Evolutionary conservation across 2,888 invertebrate genomes (phyloP).

Genomic region (Pinctada fucata): DNA sequence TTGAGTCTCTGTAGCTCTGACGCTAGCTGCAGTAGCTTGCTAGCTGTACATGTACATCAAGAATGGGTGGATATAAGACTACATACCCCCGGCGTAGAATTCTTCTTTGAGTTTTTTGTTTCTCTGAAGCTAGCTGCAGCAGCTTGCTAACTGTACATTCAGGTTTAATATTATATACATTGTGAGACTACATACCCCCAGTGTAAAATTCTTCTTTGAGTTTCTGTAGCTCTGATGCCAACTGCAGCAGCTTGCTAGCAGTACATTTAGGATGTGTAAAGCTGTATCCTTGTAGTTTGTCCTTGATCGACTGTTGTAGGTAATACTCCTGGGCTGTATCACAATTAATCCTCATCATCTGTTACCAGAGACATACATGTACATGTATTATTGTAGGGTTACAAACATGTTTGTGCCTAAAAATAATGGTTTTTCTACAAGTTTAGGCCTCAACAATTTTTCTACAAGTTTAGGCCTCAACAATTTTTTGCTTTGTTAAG

Average conservation of each 20-base stretch:
- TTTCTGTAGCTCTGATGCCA: slow-evolving; percentile 90
- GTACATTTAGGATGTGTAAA: slow-evolving; percentile 88
- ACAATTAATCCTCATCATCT: slow-evolving; percentile 77
- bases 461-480: no score
- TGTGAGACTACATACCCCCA: slow-evolving; percentile 27
- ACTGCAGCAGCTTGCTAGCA: slow-evolving; percentile 89
- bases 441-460: no score
- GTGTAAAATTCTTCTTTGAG: slow-evolving; percentile 87
- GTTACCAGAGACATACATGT: not conserved
- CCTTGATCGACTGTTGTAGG: slow-evolving; percentile 83
- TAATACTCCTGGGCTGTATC: slow-evolving; percentile 78
- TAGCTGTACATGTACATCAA: slow-evolving; percentile 92
- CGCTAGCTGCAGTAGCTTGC: slow-evolving; percentile 89
- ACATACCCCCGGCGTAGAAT: slow-evolving; percentile 76
- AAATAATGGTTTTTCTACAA: no score
- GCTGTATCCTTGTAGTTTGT: slow-evolving; percentile 88
- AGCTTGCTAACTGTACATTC: slow-evolving; percentile 83
- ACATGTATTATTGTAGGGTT: no score
- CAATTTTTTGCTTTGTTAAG: no score
- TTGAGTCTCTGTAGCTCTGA: slow-evolving; percentile 90
- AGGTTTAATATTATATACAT: no score
- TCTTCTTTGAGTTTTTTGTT: slow-evolving; percentile 91
- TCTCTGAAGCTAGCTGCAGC: slow-evolving; percentile 90
- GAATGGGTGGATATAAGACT: slow-evolving; percentile 75
- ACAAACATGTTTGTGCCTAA: no score